These are phyloP conservation scores for Matsumyia berberina DNA, from an alignment of 2,888 invertebrate species.

Conservation along the genomic window DNA sequence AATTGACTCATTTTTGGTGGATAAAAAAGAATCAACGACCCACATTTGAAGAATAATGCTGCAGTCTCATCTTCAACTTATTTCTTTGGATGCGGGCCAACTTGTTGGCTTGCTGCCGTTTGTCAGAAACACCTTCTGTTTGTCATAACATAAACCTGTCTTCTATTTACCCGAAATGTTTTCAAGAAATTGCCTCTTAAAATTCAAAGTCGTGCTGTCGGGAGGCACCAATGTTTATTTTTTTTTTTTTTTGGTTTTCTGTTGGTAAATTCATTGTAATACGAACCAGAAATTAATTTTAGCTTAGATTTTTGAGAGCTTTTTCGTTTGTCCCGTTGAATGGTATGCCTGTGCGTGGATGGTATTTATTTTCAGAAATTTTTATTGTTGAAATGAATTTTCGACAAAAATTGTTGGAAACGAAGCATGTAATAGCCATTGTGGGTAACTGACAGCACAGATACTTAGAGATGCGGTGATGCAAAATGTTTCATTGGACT, in stretches of 20 bases:
- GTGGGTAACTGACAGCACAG: too few species aligned
- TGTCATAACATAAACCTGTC: conserved; percentile 47
- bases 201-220: background rate
- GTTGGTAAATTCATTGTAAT: background rate
- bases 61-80: conserved; percentile 2
- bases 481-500: too few species aligned
- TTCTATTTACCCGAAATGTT: conserved; percentile 2
- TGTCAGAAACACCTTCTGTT: conserved; percentile 58
- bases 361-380: background rate
- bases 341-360: background rate
- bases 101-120: conserved; percentile 52
- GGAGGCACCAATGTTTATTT: background rate
- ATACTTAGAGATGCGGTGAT: too few species aligned
- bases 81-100: conserved; percentile 32
- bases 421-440: too few species aligned
- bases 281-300: background rate
- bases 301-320: background rate
- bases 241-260: background rate
- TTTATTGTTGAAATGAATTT: background rate
- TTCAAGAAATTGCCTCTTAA: background rate
- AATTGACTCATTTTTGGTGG: background rate
- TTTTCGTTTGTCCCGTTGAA: too few species aligned
- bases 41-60: conserved; percentile 15
- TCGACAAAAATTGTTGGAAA: too few species aligned
- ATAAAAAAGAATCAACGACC: conserved; percentile 11